These are phyloP conservation scores for Leucophenga montana DNA, from an alignment of 2,888 invertebrate genomes.

Conservation along the genomic window DNA sequence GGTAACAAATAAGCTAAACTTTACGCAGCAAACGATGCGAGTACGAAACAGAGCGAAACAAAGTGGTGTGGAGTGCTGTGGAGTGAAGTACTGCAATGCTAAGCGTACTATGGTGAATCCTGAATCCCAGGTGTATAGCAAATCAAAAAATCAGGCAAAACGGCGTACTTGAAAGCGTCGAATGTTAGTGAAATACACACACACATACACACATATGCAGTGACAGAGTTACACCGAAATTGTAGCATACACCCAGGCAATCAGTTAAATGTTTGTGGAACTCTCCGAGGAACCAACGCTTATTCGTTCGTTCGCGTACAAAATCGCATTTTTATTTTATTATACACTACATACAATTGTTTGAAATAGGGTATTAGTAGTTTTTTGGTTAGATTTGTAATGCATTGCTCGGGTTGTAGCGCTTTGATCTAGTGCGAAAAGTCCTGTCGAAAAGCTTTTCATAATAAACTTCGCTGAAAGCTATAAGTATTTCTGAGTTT, in stretches of 20 bases:
- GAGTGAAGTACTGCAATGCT: neutral
- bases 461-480: no score
- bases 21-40: neutral
- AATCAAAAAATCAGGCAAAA: conserved; percentile 68
- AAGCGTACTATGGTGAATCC: neutral
- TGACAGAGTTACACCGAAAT: conserved; percentile 26
- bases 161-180: conserved; percentile 24
- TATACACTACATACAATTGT: no score
- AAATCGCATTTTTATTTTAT: neutral
- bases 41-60: neutral
- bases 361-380: no score
- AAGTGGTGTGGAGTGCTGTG: conserved; percentile 7
- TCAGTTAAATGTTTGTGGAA: conserved; percentile 68
- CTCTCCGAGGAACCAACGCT: conserved; percentile 45
- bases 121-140: conserved; percentile 70
- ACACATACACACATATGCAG: neutral
- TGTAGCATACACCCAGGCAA: conserved; percentile 63
- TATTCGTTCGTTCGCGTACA: neutral
- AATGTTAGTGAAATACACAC: neutral
- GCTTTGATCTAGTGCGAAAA: no score
- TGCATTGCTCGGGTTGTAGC: no score
- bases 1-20: conserved; percentile 56
- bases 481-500: no score
- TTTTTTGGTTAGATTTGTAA: no score
- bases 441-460: no score